phyloP scores from a whole-genome alignment of 2,113 vertebrate genomes.

The Lophura nycthemera region DNA sequence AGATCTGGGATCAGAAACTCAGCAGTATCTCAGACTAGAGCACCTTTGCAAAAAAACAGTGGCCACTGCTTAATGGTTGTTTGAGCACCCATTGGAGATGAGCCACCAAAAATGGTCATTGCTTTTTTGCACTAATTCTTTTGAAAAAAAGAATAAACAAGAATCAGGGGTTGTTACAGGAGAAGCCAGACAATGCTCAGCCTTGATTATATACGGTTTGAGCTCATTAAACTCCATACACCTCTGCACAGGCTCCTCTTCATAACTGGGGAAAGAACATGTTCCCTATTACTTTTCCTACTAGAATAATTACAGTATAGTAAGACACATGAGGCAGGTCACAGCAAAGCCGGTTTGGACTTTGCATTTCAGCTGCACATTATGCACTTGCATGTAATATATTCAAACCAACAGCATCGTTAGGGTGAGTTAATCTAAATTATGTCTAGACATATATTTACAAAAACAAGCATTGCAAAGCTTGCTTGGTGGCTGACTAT shows the following conservation, averaged over 20 bases:
- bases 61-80: background rate
- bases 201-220: background rate
- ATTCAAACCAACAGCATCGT: conserved; percentile 45
- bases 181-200: background rate
- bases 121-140: background rate
- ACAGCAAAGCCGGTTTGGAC: conserved; percentile 49
- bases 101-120: background rate
- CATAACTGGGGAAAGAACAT: background rate
- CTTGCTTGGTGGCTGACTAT: background rate
- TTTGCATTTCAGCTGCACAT: conserved; percentile 40
- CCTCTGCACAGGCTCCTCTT: background rate
- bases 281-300: background rate
- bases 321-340: conserved; percentile 61
- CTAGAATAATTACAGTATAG: conserved; percentile 33
- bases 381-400: conserved; percentile 24
- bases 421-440: conserved; percentile 56
- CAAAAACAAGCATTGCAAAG: background rate
- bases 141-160: background rate
- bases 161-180: background rate
- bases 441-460: conserved; percentile 56
- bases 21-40: background rate
- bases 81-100: background rate
- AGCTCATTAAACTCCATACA: background rate
- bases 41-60: background rate
- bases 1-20: background rate